Evolutionary conservation across 2,888 invertebrate species (phyloP), one percentile per base, ranked within the genome.

Genomic region (Lacanobia wlatinum): DNA sequence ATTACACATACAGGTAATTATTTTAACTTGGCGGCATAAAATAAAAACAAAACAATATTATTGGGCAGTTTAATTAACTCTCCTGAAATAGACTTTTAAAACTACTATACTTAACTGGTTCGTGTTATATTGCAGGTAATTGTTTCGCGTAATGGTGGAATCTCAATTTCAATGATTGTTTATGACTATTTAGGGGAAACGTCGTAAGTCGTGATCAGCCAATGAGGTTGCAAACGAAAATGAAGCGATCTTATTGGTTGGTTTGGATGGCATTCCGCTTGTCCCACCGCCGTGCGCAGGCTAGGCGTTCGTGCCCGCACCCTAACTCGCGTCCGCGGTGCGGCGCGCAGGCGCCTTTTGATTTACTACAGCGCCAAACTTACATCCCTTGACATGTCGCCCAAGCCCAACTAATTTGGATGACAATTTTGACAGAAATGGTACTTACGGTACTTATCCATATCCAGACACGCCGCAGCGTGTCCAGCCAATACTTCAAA

Each of bases 361-460:
- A 94, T 94, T 94, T 94, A 94, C 90, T 89, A 89, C 92, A 87
- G 82, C 87, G 88, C 93, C 93, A 91, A 93, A 94, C 85, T 88
- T 83, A 85, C 86, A 84, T 86, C 87, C 89, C 87, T 86, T 88
- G 88, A 89, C 87, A 84, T 88, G 84, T 86, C 70, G 69, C 43
- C 68, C 55, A 76, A 70, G 69, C 43, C 68, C 55, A 76, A 70
- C 71, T 79, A 80, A 83, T 83, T 83, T 80, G 75, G 79, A 67
- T 77, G 73, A 82, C 80, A 76, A 80, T 82, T 82, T 71, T 83
- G 82, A 79, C 80, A 78, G 82, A 80, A 80, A 55, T 80, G 18
- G 75, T 73, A 75, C 75, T 78, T 86, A 84, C 87, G 86, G 83
- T 82, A 84, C 79, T 68, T 73, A 69, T 34, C 34, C 34, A 34